Percentiles rank a stretch among this genome's conserved stretches.
Conservation (phyloP, 2,797 vertebrate genomes). For the Sebastolobus alascanus region DNA sequence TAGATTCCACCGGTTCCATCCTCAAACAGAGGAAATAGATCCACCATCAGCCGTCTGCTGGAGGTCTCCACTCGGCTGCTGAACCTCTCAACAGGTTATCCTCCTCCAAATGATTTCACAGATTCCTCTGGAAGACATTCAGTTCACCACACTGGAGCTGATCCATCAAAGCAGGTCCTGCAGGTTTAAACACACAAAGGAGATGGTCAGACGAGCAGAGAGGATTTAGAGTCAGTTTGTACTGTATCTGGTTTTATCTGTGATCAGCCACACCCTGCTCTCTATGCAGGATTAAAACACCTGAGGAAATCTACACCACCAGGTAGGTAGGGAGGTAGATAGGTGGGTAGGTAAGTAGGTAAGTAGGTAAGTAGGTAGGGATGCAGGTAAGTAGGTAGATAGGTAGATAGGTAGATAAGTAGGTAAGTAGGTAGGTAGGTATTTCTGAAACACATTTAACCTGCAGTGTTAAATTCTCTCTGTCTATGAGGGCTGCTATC, state of each 20-base stretch:
- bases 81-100: not conserved
- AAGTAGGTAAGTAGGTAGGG: too few species aligned
- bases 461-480: too few species aligned
- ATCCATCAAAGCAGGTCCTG: constrained; percentile 69
- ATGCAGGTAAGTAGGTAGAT: too few species aligned
- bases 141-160: constrained; percentile 12
- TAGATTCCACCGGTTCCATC: constrained; percentile 35
- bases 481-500: too few species aligned
- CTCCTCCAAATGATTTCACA: constrained; percentile 20
- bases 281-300: constrained; percentile 22
- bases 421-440: too few species aligned
- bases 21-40: constrained; percentile 24
- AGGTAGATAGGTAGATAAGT: too few species aligned
- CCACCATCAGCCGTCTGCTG: constrained; percentile 37
- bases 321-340: too few species aligned
- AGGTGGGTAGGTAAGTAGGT: too few species aligned
- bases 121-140: constrained; percentile 13
- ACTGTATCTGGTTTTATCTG: constrained; percentile 26
- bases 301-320: not conserved
- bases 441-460: too few species aligned
- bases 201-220: constrained; percentile 51
- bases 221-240: constrained; percentile 9
- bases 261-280: constrained; percentile 62
- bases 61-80: constrained; percentile 19
- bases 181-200: constrained; percentile 65